phyloP scores from a whole-genome alignment of 2,797 vertebrate species.

The Rhodeus uyekii region DNA sequence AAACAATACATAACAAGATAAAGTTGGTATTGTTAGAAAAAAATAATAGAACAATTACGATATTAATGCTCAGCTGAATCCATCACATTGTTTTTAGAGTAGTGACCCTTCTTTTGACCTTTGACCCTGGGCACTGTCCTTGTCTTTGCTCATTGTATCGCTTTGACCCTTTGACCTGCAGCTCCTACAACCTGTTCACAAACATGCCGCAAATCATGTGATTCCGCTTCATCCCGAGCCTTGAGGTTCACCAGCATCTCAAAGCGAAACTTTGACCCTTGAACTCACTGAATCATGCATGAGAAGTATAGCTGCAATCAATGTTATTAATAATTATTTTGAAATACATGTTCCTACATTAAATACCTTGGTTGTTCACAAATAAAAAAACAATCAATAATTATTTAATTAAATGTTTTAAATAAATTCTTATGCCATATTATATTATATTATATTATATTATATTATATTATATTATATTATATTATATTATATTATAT shows the following conservation, averaged over 20 bases:
- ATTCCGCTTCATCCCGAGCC: constrained; percentile 12
- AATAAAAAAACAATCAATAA: not conserved
- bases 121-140: constrained; percentile 37
- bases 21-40: not conserved
- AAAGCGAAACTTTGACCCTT: constrained; percentile 41
- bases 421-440: not conserved
- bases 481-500: not conserved
- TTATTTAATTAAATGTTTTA: not conserved
- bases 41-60: not conserved
- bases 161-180: constrained; percentile 42
- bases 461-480: not conserved
- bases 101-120: constrained; percentile 30
- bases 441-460: too few species aligned
- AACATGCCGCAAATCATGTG: constrained; percentile 32
- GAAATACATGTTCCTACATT: not conserved
- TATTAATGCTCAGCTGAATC: not conserved
- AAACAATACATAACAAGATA: not conserved
- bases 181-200: constrained; percentile 38
- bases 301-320: constrained; percentile 40
- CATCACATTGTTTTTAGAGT: constrained; percentile 3
- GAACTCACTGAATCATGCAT: constrained; percentile 46
- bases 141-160: constrained; percentile 44
- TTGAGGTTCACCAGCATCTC: constrained; percentile 30
- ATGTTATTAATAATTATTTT: constrained; percentile 3
- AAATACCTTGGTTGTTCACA: not conserved